Base-by-base conservation (phyloP, 2,797 vertebrate genomes). In the Sylvilagus floridanus region DNA sequence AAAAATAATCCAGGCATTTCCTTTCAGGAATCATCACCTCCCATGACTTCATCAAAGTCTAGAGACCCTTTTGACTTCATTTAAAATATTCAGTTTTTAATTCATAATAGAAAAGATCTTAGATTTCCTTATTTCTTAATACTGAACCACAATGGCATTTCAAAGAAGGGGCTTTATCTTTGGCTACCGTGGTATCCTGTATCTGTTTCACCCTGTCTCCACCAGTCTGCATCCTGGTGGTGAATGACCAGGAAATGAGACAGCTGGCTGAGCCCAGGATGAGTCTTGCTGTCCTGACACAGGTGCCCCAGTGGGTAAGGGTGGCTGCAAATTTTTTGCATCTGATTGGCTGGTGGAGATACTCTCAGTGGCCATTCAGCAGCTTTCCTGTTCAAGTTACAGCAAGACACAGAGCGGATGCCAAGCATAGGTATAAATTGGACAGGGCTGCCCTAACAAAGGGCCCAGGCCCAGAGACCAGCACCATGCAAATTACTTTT, bases 231-330 rank as follows among this genome's bases (percentile, higher is more conserved):
- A 19, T 75, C 12, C 11, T 77, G 21, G 13, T 30, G 42, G 6
- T 1, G 52, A 72, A 50, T 13, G 22, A 14, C 2, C 30, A 35
- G 3, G 35, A 5, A 50, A 26, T 6, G 21, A 62, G 17, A 21
- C 24, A 13, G 1, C 7, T n/a, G 19, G 0, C n/a, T 52, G 32
- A 13, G 30, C 54, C 22, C 21, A 37, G 72, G 77, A n/a, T 19
- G n/a, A 35, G 2, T 14, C 0, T 2, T 0, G 28, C 11, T 1
- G 0, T 0, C 4, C 2, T 52, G 71, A 24, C n/a, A 6, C 30
- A 32, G 12, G 28, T 47, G 17, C 28, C 9, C 26, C 7, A 24
- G 17, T 4, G 52, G 28, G 14, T 3, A 50, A 50, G 30, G n/a
- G 10, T 7, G 19, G 16, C 30, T 81, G 7, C 3, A 37, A 9